Conservation (phyloP, 2,113 vertebrate species). For the Monarcha castaneiventris region DNA sequence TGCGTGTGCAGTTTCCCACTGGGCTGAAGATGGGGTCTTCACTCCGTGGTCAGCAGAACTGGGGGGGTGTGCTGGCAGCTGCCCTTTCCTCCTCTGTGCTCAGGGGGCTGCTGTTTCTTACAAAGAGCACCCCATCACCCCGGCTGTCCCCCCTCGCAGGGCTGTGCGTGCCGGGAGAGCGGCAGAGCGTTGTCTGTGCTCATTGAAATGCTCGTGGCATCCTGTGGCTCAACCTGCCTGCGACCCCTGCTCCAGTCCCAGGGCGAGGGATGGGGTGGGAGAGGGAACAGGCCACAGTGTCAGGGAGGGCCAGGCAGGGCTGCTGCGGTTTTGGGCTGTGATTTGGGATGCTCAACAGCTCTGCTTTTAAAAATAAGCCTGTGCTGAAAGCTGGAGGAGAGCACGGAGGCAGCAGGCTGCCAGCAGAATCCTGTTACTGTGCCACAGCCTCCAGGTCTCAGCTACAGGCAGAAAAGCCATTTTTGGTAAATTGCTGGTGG, state of each 20-base stretch:
- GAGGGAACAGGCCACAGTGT: fast-evolving
- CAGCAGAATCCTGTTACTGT: background rate
- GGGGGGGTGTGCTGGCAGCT: fast-evolving
- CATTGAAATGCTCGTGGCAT: background rate
- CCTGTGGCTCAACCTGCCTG: background rate
- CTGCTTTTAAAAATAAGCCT: background rate
- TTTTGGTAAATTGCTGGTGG: background rate
- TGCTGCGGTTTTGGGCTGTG: fast-evolving
- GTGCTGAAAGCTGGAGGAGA: background rate
- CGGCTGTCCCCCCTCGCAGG: fast-evolving
- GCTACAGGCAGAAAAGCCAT: background rate
- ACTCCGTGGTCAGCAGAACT: fast-evolving
- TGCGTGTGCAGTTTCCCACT: fast-evolving
- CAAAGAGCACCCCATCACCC: background rate
- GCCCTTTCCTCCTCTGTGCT: background rate
- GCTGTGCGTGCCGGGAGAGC: fast-evolving
- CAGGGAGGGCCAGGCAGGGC: background rate
- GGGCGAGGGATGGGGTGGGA: background rate
- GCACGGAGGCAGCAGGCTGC: background rate
- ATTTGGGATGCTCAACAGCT: background rate
- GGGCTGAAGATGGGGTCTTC: background rate
- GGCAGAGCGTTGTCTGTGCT: fast-evolving
- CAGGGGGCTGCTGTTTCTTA: background rate
- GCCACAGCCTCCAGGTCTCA: background rate
- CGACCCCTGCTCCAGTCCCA: background rate